Evolutionary conservation across 2,797 vertebrate species (phyloP).

Genomic region (Myotis planiceps): DNA sequence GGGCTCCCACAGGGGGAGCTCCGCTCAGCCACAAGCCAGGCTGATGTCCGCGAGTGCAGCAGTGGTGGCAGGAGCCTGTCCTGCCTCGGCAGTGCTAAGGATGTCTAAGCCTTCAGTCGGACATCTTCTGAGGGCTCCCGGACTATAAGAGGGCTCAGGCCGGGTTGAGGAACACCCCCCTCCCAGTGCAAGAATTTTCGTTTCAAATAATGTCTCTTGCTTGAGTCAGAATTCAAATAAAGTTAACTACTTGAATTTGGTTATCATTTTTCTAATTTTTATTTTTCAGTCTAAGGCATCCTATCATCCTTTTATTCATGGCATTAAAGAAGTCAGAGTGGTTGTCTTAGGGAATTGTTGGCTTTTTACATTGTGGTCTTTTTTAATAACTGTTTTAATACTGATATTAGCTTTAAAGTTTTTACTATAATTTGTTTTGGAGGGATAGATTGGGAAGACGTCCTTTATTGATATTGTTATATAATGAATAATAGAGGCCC

Average conservation of each 20-base stretch:
- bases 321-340: not conserved
- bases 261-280: not conserved
- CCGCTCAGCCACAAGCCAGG: no score
- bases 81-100: no score
- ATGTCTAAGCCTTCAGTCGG: no score
- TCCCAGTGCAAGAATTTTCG: no score
- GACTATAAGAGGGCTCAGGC: no score
- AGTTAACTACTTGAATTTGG: not conserved
- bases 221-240: not conserved
- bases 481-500: not conserved
- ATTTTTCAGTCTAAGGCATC: not conserved
- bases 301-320: not conserved
- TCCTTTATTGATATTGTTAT: not conserved
- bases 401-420: not conserved
- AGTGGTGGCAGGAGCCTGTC: no score
- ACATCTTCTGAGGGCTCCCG: no score
- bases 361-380: not conserved
- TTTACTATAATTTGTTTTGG: not conserved
- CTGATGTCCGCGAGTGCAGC: no score
- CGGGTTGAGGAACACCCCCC: accelerated
- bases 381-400: not conserved
- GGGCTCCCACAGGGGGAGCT: no score
- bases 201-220: not conserved
- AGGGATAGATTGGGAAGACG: not conserved
- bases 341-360: not conserved